Conservation (phyloP, 2,888 invertebrate genomes). For the Epiblema foenella region DNA sequence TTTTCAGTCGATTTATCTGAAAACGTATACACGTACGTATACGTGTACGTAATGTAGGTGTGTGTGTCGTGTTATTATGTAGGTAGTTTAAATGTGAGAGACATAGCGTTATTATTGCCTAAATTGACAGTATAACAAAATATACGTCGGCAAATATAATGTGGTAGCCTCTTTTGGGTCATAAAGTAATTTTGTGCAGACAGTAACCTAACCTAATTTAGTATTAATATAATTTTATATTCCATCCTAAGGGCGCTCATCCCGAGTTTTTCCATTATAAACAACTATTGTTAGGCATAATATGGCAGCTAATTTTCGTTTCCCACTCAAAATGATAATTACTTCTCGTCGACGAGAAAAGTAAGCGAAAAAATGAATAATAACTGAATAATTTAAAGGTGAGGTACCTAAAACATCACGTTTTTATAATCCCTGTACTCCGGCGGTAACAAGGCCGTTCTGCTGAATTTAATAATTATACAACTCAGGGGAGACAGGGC, state of each 20-base stretch:
- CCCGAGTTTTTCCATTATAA: conserved; percentile 36
- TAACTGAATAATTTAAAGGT: conserved; percentile 47
- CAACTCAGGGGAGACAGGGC: conserved; percentile 53
- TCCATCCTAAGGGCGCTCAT: conserved; percentile 17
- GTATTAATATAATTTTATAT: conserved; percentile 23
- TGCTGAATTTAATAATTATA: conserved; percentile 60
- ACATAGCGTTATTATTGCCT: no score
- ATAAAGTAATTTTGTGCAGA: background rate
- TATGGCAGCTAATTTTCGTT: conserved; percentile 50
- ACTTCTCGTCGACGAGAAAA: conserved; percentile 47
- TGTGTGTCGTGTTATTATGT: no score
- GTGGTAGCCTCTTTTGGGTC: background rate
- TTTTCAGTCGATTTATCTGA: background rate
- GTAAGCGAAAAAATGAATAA: conserved; percentile 50
- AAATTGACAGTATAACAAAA: background rate
- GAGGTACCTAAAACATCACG: conserved; percentile 45
- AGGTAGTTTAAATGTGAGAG: no score
- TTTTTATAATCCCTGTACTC: conserved; percentile 55
- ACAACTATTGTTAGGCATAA: conserved; percentile 43
- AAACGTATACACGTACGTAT: no score
- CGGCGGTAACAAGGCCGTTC: conserved; percentile 56
- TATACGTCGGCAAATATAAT: background rate
- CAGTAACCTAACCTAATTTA: conserved; percentile 14
- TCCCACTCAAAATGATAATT: conserved; percentile 51
- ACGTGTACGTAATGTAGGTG: no score